Base-by-base conservation (phyloP, 2,797 vertebrate species). In the Okamejei kenojei region DNA sequence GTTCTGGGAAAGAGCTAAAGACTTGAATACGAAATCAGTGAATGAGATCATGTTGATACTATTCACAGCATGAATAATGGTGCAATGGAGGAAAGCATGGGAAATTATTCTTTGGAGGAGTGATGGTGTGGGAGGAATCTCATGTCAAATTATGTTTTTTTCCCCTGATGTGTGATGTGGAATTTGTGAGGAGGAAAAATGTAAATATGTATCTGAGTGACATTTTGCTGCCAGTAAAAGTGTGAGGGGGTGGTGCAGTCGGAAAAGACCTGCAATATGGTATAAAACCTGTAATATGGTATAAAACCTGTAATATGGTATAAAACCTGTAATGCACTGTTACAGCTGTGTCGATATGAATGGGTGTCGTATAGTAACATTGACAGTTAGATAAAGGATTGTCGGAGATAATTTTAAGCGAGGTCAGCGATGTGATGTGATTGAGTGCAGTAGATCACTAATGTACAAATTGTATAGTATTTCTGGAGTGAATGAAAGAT, bases 21-120 rank as follows among this genome's bases (percentile, higher is more conserved):
- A 92, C 71, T 74, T 54, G 71, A 92, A 92, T 92, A 65, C 90
- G n/a, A 45, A 92, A 92, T 73, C 38, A 58, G 90, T 74, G 90
- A 74, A 92, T 54, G 35, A 92, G 90, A 74, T 88, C 84, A 88
- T 74, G 90, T 73, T 92, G 90, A 92, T 92, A 76, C 71, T 74
- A 76, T 73, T 76, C 90, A 92, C 68, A 92, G 90, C 90, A 54
- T 38, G 65, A 17, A 65, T 90, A 65, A 32, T 92, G 90, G 71
- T 91, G 84, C 90, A 91, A 35, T 38, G 71, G 90, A 92, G 23
- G 68, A 54, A 38, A 74, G 38, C 35, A 92, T 21, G 29, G 26
- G 23, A 54, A 45, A 74, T 76, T 23, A 15, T 73, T 54, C 17
- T 54, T 73, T 73, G 82, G 84, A 19, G 1, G 65, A 15, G 65